phyloP scores from a whole-genome alignment of 92 coral and sea anemone species.

The Actinostola sp. region DNA sequence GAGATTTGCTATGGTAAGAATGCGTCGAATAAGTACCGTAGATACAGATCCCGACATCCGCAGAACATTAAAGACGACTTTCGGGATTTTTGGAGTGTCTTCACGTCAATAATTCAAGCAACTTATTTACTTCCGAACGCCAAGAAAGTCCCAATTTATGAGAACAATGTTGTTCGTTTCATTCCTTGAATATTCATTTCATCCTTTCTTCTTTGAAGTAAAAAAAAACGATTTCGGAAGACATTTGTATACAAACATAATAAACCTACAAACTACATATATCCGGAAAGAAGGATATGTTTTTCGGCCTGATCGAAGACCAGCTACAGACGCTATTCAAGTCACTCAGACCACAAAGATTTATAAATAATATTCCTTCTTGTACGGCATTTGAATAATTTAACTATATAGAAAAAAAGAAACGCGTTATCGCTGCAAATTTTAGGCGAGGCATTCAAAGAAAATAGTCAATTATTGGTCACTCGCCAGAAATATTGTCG shows the following conservation, averaged over 20 bases:
- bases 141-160: no score
- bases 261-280: not conserved
- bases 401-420: conserved; percentile 1
- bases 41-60: no score
- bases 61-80: no score
- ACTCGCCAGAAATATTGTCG: not conserved
- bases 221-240: not conserved
- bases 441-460: not conserved
- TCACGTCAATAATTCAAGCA: no score
- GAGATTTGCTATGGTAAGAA: conserved; percentile 4
- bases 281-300: not conserved
- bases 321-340: not conserved
- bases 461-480: conserved; percentile 16
- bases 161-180: no score
- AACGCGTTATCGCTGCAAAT: conserved; percentile 2
- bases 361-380: not conserved
- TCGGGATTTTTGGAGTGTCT: no score
- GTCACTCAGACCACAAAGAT: not conserved
- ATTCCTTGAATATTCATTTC: no score
- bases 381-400: conserved; percentile 3
- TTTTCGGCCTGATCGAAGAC: no score
- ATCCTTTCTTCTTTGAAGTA: not conserved
- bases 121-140: not conserved
- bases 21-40: no score
- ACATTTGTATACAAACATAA: not conserved